A percentile compares a stretch with the other conserved stretches of the same genome.
Evolutionary conservation across 2,113 vertebrate genomes (phyloP).

Genomic region (Serranochromis macrocephalus): DNA sequence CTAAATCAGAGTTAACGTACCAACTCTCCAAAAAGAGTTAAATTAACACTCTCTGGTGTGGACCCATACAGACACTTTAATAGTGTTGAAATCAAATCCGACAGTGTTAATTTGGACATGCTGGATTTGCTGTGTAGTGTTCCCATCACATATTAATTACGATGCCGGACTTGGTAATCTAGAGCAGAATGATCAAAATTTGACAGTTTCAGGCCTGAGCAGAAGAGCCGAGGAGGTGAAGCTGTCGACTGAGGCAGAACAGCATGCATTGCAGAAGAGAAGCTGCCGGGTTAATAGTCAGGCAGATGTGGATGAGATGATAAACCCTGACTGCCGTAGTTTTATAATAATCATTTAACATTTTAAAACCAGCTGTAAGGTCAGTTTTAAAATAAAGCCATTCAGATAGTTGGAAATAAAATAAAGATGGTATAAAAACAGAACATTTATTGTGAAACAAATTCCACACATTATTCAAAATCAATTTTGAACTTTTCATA

Average conservation of each 20-base stretch:
- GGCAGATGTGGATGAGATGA: fast-evolving
- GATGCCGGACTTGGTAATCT: fast-evolving
- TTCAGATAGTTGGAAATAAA: neutral
- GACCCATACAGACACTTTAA: too few relatives aligned
- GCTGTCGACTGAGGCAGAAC: neutral
- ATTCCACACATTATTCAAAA: neutral
- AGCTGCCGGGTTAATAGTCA: neutral
- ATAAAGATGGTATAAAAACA: neutral
- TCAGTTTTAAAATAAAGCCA: neutral
- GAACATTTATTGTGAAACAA: neutral
- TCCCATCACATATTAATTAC: fast-evolving
- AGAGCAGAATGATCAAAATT: neutral
- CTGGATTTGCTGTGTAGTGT: too few relatives aligned
- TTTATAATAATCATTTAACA: neutral
- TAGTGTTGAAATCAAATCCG: too few relatives aligned
- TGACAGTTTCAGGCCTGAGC: neutral
- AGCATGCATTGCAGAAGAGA: fast-evolving
- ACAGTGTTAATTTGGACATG: too few relatives aligned
- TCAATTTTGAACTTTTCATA: neutral
- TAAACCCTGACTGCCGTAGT: fast-evolving
- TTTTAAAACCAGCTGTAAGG: neutral
- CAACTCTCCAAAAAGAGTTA: too few relatives aligned
- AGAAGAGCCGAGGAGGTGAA: neutral
- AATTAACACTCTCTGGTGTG: too few relatives aligned
- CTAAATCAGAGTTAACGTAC: too few relatives aligned